phyloP scores from a whole-genome alignment of 2,797 vertebrate species.

The Cottoperca gobio region DNA sequence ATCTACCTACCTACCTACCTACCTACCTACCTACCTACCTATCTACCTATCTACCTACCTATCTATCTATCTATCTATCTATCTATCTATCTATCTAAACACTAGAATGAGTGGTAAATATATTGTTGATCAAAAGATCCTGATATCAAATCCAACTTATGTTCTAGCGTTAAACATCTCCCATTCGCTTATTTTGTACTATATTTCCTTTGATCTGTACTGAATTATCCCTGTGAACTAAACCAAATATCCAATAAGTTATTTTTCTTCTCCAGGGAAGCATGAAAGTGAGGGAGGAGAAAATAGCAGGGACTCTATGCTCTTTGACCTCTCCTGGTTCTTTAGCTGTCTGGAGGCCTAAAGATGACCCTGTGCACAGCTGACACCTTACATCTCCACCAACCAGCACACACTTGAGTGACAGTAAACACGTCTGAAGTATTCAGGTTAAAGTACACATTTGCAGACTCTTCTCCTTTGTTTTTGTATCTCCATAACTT shows the following conservation, averaged over 20 bases:
- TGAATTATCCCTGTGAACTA: not conserved
- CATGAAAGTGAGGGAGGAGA: conserved; percentile 4
- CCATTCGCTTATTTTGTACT: not conserved
- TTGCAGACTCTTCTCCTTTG: conserved; percentile 13
- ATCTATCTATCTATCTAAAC: conserved; percentile 4
- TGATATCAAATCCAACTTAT: not conserved
- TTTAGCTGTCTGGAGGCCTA: conserved; percentile 44
- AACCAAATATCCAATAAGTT: not conserved
- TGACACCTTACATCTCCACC: conserved; percentile 34
- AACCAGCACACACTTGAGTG: conserved; percentile 20
- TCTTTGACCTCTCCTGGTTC: conserved; percentile 57
- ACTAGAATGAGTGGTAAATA: not conserved
- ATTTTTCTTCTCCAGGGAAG: not conserved
- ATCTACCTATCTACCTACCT: too few relatives aligned
- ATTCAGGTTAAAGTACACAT: conserved; percentile 10
- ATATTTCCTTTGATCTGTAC: not conserved
- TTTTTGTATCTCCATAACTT: conserved; percentile 17
- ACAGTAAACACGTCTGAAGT: conserved; percentile 18
- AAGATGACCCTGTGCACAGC: conserved; percentile 55
- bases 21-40: too few relatives aligned
- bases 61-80: too few relatives aligned
- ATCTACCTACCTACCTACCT: too few relatives aligned
- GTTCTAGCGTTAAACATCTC: not conserved
- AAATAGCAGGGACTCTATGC: conserved; percentile 28
- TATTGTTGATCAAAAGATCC: not conserved